Evolutionary conservation across 2,113 vertebrate species (phyloP), one percentile per base, ranked within the genome.

Genomic region (Castor canadensis): DNA sequence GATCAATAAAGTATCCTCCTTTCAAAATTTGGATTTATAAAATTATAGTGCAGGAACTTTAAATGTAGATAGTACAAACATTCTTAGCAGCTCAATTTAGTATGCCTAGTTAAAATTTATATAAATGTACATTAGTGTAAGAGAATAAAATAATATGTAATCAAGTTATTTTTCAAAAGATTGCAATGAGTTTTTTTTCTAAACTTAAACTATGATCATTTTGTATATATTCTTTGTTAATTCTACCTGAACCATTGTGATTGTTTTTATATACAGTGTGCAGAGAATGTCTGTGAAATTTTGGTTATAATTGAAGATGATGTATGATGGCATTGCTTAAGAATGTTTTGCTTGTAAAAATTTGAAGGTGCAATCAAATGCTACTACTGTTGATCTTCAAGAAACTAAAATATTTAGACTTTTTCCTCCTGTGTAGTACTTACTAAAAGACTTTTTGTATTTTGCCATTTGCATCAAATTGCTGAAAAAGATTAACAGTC

Each of bases 41-140:
- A 97, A 96, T 96, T 86, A 97, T 93, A 98, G 98, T 98, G 97
- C 97, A 86, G 96, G 98, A 97, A 98, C 97, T 98, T 98, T 98
- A 98, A 97, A 82, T 98, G 98, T 98, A 98, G 98, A 98, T 98
- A 98, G 96, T 86, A 81, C 76, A 0, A 43, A 95, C 94, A 95
- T 71, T 98, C 93, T 96, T 98, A 98, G 97, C 98, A 96, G 97
- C 92, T 96, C 98, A 97, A 86, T 96, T 58, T 92, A 97, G 93
- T 98, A 92, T 93, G 97, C 98, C 96, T 93, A 93, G 97, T 95
- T 98, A 97, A 98, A 97, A 94, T 97, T n/a, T 98, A 98, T 99
- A 99, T 98, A 99, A 99, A 99, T 99, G 99, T 99, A 99, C 98
- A 99, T 98, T 98, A 98, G 98, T 98, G 94, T 98, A 98, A 98